Percentiles rank a stretch among this genome's conserved stretches.
Evolutionary conservation across 2,888 invertebrate species (phyloP).

Genomic region (Trissolcus japonicus): DNA sequence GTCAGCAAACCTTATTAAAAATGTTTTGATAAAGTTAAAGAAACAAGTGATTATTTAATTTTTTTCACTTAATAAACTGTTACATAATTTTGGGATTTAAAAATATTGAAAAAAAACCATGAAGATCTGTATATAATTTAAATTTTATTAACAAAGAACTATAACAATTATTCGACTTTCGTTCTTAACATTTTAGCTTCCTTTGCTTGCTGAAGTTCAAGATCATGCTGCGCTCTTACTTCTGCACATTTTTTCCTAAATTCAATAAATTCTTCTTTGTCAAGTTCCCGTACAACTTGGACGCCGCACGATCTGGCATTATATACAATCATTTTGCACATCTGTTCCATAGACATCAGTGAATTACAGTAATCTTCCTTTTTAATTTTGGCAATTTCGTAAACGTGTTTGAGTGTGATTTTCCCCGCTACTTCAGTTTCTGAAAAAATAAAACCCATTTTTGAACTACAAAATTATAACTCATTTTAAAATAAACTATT

Average conservation of each 20-base stretch:
- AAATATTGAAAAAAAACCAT: too few species aligned
- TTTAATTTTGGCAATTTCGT: slow-evolving; percentile 98
- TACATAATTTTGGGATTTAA: too few species aligned
- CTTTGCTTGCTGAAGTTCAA: slow-evolving; percentile 86
- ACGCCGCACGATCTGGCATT: slow-evolving; percentile 90
- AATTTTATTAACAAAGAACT: slow-evolving; percentile 75
- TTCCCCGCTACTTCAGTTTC: slow-evolving; percentile 90
- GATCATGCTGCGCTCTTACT: slow-evolving; percentile 85
- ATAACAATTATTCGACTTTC: slow-evolving; percentile 72
- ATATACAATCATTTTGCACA: slow-evolving; percentile 88
- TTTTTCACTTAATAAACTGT: too few species aligned
- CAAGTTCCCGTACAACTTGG: slow-evolving; percentile 86
- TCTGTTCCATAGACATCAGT: slow-evolving; percentile 81
- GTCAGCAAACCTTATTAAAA: too few species aligned
- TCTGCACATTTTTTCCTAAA: slow-evolving; percentile 87
- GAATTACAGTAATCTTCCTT: slow-evolving; percentile 81
- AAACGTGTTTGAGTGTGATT: slow-evolving; percentile 95
- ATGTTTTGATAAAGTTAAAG: not conserved
- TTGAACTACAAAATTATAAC: too few species aligned
- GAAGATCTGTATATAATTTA: not conserved
- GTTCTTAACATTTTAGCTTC: slow-evolving; percentile 95
- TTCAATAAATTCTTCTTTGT: slow-evolving; percentile 86
- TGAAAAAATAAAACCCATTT: slow-evolving; percentile 67
- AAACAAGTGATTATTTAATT: too few species aligned
- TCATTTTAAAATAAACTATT: too few species aligned